Base-by-base conservation (phyloP, 2,888 invertebrate genomes). In the Tenthredo amoena region DNA sequence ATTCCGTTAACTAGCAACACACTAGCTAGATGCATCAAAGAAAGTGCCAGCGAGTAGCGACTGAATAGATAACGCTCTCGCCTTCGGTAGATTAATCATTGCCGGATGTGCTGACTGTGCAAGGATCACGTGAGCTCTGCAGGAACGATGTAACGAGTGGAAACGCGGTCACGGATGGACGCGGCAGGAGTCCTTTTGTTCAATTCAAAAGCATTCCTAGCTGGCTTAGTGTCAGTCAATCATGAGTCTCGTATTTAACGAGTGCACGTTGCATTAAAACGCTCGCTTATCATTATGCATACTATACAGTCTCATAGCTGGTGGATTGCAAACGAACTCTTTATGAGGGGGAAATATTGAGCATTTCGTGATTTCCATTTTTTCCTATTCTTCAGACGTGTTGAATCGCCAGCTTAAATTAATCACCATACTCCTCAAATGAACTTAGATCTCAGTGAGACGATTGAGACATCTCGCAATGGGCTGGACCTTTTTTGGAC, bases 41-140 rank as follows among this genome's bases (percentile, higher is more conserved):
- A 31, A 68, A 31, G 68, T 68, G 34, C 26, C 26, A 34, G 26
- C 12, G 34, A 26, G 68, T 31, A 26, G 68, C 10, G 34, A 68
- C 68, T 68, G 68, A 68, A 68, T 68, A 31, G 68, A 68, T 68
- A 34, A 68, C 31, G 68, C 72, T 40, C 40, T 72, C 10, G 21
- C 43, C 21, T 72, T 40, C 9, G 40, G 40, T 72, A 72, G 40
- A 72, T 72, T 72, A 72, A 72, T 72, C 72, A 72, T 72, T 40
- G 18, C 7, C n/a, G 40, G 72, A 40, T 72, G 31, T 72, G 72
- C 72, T 72, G 72, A 72, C 72, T 72, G 37, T 37, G 72, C 72
- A 40, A 72, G 72, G 40, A 72, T 72, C n/a, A n/a, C 40, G 31
- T 10, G 40, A 21, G 37, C 9, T 72, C 18, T 40, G 3, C 40